These are phyloP conservation scores for Brachionus rubens DNA, from an alignment of 1,140 invertebrate genomes.

Conservation along the genomic window DNA sequence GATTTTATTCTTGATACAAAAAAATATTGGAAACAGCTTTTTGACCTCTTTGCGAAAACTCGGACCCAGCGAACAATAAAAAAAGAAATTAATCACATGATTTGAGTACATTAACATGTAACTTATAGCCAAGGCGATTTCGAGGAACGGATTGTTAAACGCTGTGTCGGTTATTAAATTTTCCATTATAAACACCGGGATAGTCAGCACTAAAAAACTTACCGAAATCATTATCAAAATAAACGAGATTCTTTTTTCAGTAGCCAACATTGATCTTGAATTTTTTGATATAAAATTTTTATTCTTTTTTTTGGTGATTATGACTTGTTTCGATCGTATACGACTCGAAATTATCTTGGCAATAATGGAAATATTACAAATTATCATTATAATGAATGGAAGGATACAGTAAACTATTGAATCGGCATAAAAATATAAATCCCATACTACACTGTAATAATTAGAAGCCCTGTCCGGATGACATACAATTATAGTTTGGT, in stretches of 20 bases:
- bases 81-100: constrained; percentile 45
- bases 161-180: not conserved
- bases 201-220: constrained; percentile 8
- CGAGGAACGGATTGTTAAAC: not conserved
- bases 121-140: constrained; percentile 2
- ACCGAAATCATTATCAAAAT: constrained; percentile 36
- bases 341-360: constrained; percentile 22
- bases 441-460: constrained; percentile 6
- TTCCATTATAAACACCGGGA: constrained; percentile 44
- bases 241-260: constrained; percentile 31
- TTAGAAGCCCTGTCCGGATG: not conserved
- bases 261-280: not conserved
- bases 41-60: constrained; percentile 38
- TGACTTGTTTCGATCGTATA: not conserved
- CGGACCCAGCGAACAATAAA: constrained; percentile 32
- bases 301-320: constrained; percentile 15
- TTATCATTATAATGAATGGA: constrained; percentile 38
- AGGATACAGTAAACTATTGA: constrained; percentile 29
- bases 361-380: constrained; percentile 38
- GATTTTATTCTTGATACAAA: constrained; percentile 9
- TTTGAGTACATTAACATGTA: constrained; percentile 43
- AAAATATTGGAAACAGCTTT: constrained; percentile 17
- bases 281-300: not conserved
- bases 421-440: constrained; percentile 36
- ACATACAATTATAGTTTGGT: constrained; percentile 2